Conservation (phyloP, 2,113 vertebrate species). For the Alethe castanea region DNA sequence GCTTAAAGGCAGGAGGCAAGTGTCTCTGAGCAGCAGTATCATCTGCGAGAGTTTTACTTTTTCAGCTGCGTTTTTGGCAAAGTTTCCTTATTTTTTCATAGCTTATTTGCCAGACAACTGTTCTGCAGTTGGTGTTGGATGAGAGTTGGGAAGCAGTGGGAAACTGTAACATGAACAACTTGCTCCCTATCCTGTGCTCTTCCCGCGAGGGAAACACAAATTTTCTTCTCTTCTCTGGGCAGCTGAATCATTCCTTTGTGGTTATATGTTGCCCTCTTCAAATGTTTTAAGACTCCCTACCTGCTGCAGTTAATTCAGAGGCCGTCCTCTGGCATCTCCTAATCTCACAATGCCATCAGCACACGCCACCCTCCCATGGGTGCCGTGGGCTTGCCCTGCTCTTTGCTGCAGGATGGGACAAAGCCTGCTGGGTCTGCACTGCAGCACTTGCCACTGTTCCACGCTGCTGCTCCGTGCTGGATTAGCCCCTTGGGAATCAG, state of each 20-base stretch:
- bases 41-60: background rate
- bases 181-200: background rate
- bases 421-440: background rate
- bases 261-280: background rate
- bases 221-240: background rate
- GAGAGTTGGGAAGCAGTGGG: background rate
- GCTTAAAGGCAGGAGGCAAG: background rate
- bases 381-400: background rate
- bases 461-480: background rate
- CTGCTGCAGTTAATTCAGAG: background rate
- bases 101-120: background rate
- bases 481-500: background rate
- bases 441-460: background rate
- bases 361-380: background rate
- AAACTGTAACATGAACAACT: background rate
- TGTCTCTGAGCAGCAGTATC: background rate
- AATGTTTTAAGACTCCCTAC: background rate
- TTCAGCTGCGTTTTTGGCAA: background rate
- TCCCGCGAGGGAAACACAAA: background rate
- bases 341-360: background rate
- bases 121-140: background rate
- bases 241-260: background rate
- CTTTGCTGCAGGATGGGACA: background rate
- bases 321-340: background rate
- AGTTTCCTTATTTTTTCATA: background rate